Evolutionary conservation across 2,113 vertebrate species (phyloP).

Genomic region (Cyanistes caeruleus): DNA sequence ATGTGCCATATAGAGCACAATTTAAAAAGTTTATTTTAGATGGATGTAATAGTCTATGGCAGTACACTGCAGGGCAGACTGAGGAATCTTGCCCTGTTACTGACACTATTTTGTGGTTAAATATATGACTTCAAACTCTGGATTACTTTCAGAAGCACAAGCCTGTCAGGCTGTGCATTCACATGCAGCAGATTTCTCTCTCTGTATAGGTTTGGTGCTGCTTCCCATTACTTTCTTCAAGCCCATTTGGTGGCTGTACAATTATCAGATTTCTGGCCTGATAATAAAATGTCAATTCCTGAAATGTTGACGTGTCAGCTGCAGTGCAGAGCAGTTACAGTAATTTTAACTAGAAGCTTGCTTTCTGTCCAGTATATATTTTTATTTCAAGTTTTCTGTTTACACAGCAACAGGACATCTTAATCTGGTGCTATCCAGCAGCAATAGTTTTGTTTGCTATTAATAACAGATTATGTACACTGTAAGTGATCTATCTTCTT

Average conservation of each 20-base stretch:
- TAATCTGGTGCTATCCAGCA: not conserved
- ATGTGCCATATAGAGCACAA: not conserved
- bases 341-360: not conserved
- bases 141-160: not conserved
- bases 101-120: not conserved
- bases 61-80: not conserved
- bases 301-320: not conserved
- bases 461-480: not conserved
- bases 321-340: not conserved
- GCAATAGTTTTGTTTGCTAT: not conserved
- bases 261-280: not conserved
- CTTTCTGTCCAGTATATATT: not conserved
- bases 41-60: not conserved
- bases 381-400: conserved; percentile 3
- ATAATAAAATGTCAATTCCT: not conserved
- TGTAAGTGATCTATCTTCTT: not conserved
- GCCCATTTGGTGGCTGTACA: not conserved
- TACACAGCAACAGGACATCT: not conserved
- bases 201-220: not conserved
- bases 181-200: not conserved
- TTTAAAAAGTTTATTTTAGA: not conserved
- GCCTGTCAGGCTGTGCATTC: not conserved
- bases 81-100: not conserved
- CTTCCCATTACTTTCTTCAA: not conserved
- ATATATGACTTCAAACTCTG: not conserved